Evolutionary conservation across 2,888 invertebrate species (phyloP).

Genomic region (Taphrorychus bicolor): DNA sequence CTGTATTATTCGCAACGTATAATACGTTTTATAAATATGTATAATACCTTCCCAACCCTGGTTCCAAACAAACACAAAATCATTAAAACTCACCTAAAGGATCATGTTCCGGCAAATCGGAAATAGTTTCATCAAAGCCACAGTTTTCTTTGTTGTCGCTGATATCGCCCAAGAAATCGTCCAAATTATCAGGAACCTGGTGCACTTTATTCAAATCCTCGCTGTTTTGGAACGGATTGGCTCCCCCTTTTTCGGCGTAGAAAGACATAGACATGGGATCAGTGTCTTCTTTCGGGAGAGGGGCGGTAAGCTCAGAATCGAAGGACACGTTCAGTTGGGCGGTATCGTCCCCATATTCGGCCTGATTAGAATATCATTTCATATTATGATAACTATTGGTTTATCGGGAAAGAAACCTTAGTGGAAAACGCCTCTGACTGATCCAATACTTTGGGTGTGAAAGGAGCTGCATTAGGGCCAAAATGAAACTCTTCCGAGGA

Average conservation of each 20-base stretch:
- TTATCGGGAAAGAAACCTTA: slow-evolving; percentile 13
- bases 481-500: slow-evolving; percentile 65
- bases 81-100: slow-evolving; percentile 44
- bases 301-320: slow-evolving; percentile 41
- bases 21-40: no score
- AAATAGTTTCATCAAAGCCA: slow-evolving; percentile 48
- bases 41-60: no score
- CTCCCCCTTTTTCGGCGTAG: slow-evolving; percentile 66
- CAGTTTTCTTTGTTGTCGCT: slow-evolving; percentile 24
- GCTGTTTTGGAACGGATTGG: slow-evolving; percentile 60
- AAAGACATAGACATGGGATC: slow-evolving; percentile 73
- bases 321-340: slow-evolving; percentile 47
- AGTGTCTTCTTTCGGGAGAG: slow-evolving; percentile 59
- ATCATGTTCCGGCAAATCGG: slow-evolving; percentile 52
- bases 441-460: slow-evolving; percentile 57
- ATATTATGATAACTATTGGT: no score
- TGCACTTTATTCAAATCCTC: slow-evolving; percentile 69
- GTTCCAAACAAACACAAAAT: not conserved
- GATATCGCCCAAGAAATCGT: slow-evolving; percentile 51
- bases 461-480: slow-evolving; percentile 67
- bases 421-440: slow-evolving; percentile 61
- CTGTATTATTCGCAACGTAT: no score
- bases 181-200: slow-evolving; percentile 63
- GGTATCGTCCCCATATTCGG: slow-evolving; percentile 63
- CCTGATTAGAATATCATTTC: slow-evolving; percentile 43